phyloP scores from a whole-genome alignment of 1,140 invertebrate genomes.

The Bicyclus anynana region DNA sequence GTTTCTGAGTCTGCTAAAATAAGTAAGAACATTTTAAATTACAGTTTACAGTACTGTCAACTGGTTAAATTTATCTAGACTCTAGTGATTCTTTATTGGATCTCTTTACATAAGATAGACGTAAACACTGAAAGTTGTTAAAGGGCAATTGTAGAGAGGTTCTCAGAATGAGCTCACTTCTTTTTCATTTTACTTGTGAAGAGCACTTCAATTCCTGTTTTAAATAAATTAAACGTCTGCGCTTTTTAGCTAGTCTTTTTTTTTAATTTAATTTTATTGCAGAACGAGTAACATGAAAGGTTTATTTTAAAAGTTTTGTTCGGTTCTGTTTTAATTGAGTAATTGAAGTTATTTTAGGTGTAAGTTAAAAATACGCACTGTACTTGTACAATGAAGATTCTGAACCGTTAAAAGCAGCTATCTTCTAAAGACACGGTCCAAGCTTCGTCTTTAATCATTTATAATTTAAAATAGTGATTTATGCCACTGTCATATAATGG shows the following conservation, averaged over 20 bases:
- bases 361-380: too few species aligned
- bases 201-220: neutral
- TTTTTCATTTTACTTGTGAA: neutral
- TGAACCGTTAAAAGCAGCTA: too few species aligned
- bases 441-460: too few species aligned
- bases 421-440: too few species aligned
- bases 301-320: neutral
- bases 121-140: neutral
- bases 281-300: neutral
- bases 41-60: neutral
- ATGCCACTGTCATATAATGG: too few species aligned
- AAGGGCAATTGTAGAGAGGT: neutral
- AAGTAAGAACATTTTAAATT: too few species aligned
- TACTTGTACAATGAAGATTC: too few species aligned
- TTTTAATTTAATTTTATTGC: neutral
- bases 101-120: neutral
- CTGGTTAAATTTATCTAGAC: neutral
- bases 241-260: neutral
- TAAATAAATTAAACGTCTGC: neutral
- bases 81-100: neutral
- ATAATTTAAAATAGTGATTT: too few species aligned
- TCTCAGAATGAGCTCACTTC: neutral
- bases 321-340: neutral
- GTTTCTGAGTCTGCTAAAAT: too few species aligned
- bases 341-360: neutral